A percentile compares a stretch with the other conserved stretches of the same genome.
Conservation (phyloP, 1,140 invertebrate genomes). For the Tetramorium alpestre region DNA sequence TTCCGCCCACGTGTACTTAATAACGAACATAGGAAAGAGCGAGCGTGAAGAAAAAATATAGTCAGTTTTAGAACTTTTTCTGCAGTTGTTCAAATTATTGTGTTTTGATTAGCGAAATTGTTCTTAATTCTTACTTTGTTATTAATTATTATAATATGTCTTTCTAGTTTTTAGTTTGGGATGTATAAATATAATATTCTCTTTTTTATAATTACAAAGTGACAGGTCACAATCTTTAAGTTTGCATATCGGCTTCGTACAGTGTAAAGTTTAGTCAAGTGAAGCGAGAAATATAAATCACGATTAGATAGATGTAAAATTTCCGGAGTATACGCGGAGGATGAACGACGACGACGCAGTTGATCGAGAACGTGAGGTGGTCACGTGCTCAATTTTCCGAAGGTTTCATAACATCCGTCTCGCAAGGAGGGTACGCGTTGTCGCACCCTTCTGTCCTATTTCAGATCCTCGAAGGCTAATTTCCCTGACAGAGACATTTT, state of each 20-base stretch:
- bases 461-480: slow-evolving; percentile 70
- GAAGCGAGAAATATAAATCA: slow-evolving; percentile 20
- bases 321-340: background rate
- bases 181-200: background rate
- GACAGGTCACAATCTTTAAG: background rate
- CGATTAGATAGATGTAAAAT: slow-evolving; percentile 17
- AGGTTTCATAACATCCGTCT: slow-evolving; percentile 68
- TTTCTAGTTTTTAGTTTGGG: background rate
- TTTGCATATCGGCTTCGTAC: background rate
- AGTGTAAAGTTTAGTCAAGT: background rate
- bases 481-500: slow-evolving; percentile 76
- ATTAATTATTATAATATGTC: background rate
- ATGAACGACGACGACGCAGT: slow-evolving; percentile 6
- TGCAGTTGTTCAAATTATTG: background rate
- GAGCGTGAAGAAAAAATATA: background rate
- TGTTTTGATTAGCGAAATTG: background rate
- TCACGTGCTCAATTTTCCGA: slow-evolving; percentile 69
- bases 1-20: slow-evolving; percentile 70
- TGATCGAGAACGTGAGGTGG: slow-evolving; percentile 58
- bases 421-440: background rate
- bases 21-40: slow-evolving; percentile 21
- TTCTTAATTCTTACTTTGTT: background rate
- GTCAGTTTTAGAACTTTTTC: slow-evolving; percentile 9
- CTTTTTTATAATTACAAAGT: background rate
- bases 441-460: slow-evolving; percentile 64